Evolutionary conservation across 2,113 vertebrate genomes (phyloP), one percentile per base, ranked within the genome.

Genomic region (Craseonycteris thonglongyai): DNA sequence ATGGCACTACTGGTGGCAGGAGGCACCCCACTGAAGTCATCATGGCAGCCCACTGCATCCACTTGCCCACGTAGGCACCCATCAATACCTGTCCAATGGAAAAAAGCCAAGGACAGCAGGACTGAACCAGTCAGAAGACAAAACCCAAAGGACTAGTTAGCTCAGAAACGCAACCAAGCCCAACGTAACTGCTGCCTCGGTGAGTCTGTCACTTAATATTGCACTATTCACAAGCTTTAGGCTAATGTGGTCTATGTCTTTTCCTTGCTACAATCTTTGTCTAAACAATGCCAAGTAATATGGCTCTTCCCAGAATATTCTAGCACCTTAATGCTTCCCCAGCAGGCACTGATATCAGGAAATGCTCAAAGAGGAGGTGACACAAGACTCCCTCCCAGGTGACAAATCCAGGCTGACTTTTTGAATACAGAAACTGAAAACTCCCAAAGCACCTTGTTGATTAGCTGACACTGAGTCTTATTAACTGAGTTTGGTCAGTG

Each of bases 251-350:
- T 71, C 54, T 54, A 10, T 82, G 40, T 14, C 45, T 87, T 33
- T 80, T 79, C 11, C 59, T 92, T 38, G 42, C 47, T 74, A 7
- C 18, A 42, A 0, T 95, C 11, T 93, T 24, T 30, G 26, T 66
- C 82, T 28, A 58, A 72, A 4, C 56, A 58, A 66, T 88, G 1
- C 40, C 40, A 28, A 38, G 19, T 0, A 80, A 71, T 54, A 35
- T 14, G 38, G 63, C 56, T 96, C 14, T 47, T 82, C 59, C 84
- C 84, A 74, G 89, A 95, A 40, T 30, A 84, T 30, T 16, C 83
- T 51, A 75, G 49, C n/a, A 79, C n/a, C 94, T 74, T 49, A 6
- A 8, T 66, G 42, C n/a, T 89, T 90, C 79, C n/a, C 91, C 87
- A 68, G 90, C 47, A 79, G 58, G 33, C 54, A 84, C 0, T 22